Base-by-base conservation (phyloP, 2,113 vertebrate genomes). In the Embiotoca jacksoni region DNA sequence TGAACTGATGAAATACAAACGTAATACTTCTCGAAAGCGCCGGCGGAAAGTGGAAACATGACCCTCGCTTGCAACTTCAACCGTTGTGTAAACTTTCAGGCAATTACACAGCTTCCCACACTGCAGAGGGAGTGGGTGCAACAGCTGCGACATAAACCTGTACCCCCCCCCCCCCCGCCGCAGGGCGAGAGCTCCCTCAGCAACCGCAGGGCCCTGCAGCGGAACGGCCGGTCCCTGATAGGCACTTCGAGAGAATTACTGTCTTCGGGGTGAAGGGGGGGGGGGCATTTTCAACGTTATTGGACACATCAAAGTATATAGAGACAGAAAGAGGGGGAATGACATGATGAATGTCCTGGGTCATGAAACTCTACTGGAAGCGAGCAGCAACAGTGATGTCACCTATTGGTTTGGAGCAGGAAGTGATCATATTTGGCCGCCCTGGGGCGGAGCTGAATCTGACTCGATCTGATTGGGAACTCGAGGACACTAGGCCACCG, bases 1-100 rank as follows among this genome's bases (percentile, higher is more conserved):
- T 53, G 47, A 23, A 72, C 68, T 86, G 85, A 89, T 87, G 80
- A 73, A 89, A 86, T 32, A 76, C 58, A 59, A 80, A 84, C 14
- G 75, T 57, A 84, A 80, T 23, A 37, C 69, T 37, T 33, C 70
- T 72, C n/a, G 36, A 68, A 73, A 63, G 23, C 1, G 0, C 16
- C 4, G 46, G 46, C 3, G n/a, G 33, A 75, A 67, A 66, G 52
- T 15, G 10, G 39, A 44, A 78, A 74, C 53, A 36, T 46, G 37
- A 64, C 66, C 71, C 33, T 30, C 3, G 33, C 55, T 65, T 63
- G 73, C 72, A 64, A 76, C 75, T 82, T 81, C 58, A 13, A n/a
- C 44, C 36, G 6, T 72, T 64, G 47, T 41, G 67, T 68, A 78
- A 81, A 83, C 77, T 77, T 85, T 66, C 56, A 50, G 37, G 67